Evolutionary conservation across 2,888 invertebrate species (phyloP).

Genomic region (Lasioglossum oenotherae): DNA sequence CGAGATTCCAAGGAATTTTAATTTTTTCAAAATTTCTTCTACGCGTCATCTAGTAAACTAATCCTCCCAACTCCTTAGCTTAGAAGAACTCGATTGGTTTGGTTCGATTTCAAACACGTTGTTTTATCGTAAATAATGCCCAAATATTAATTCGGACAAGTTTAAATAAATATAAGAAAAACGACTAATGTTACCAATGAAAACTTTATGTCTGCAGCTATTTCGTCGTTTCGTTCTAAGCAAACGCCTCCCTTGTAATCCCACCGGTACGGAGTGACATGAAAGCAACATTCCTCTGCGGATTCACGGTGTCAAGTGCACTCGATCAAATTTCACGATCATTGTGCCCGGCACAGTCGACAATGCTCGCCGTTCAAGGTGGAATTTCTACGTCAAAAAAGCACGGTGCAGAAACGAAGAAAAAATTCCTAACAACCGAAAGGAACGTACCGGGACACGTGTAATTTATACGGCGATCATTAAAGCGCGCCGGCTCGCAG

Average conservation of each 20-base stretch:
- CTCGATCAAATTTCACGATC: background rate
- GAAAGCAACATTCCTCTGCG: background rate
- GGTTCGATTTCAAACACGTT: too few species aligned
- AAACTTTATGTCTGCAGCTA: too few species aligned
- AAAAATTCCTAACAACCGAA: background rate
- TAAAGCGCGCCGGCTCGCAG: conserved; percentile 30
- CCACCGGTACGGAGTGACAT: background rate
- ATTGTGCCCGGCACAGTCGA: background rate
- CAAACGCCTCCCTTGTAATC: background rate
- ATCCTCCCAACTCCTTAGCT: too few species aligned
- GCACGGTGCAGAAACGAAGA: background rate
- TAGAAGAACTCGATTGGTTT: too few species aligned
- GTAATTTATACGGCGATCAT: conserved; percentile 29
- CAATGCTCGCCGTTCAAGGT: background rate
- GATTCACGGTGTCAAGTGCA: background rate
- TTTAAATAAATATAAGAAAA: too few species aligned
- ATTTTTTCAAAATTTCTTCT: too few species aligned
- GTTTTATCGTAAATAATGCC: too few species aligned
- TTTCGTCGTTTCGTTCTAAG: background rate
- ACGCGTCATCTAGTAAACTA: too few species aligned
- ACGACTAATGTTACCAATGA: too few species aligned
- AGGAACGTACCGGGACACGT: background rate
- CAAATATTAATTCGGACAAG: too few species aligned
- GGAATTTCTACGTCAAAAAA: background rate
- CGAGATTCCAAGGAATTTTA: too few species aligned